Percentiles rank a stretch among this genome's conserved stretches.
Evolutionary conservation across 2,797 vertebrate genomes (phyloP).

Genomic region (Acipenser transmontanus): DNA sequence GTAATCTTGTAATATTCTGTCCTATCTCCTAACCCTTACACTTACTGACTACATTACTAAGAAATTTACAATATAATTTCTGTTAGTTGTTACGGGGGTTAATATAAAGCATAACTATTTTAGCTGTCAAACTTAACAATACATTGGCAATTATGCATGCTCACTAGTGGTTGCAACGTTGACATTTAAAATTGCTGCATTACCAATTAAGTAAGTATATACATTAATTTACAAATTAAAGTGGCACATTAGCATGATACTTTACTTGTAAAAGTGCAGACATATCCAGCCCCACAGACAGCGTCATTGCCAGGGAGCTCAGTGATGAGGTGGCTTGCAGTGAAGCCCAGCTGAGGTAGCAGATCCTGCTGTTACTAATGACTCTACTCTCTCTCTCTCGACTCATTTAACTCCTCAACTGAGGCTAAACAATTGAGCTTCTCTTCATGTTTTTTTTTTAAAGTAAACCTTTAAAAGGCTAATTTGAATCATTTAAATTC

Average conservation of each 20-base stretch:
- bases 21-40: no score
- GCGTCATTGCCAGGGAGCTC: not conserved
- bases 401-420: not conserved
- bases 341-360: not conserved
- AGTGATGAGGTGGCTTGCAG: conserved; percentile 1
- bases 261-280: not conserved
- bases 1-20: no score
- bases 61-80: no score
- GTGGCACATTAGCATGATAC: not conserved
- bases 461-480: not conserved
- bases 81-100: no score
- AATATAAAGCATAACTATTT: no score
- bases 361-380: conserved; percentile 2
- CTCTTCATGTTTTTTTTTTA: not conserved
- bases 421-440: not conserved
- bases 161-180: conserved; percentile 18
- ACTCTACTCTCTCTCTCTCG: not conserved
- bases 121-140: not conserved
- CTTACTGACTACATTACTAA: no score
- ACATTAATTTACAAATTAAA: not conserved
- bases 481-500: not conserved
- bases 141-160: not conserved
- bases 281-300: not conserved
- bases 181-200: conserved; percentile 34
- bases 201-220: conserved; percentile 38